These are phyloP conservation scores for Aspidoscelis tigris DNA, from an alignment of 2,113 vertebrate species.

Conservation along the genomic window DNA sequence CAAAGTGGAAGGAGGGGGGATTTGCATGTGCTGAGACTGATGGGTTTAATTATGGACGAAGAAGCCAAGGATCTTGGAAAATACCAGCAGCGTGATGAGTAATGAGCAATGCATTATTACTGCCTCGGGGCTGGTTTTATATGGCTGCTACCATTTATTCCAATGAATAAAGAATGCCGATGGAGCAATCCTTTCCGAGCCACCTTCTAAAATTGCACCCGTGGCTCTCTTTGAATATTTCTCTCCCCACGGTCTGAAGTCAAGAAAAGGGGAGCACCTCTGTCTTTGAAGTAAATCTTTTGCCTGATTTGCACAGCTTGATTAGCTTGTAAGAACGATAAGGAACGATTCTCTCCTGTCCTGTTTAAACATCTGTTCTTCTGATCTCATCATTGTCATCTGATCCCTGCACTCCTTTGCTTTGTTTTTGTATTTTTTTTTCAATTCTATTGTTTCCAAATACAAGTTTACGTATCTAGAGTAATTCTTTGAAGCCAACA, in stretches of 20 bases:
- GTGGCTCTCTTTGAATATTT: background rate
- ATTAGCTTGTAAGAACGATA: conserved; percentile 18
- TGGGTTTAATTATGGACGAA: background rate
- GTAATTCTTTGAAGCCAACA: background rate
- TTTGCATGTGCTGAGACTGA: background rate
- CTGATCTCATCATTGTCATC: conserved; percentile 13
- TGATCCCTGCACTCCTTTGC: background rate
- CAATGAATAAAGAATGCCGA: conserved; percentile 11
- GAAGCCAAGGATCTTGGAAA: background rate
- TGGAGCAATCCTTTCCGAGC: background rate
- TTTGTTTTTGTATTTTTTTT: background rate
- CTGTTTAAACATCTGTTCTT: conserved; percentile 7
- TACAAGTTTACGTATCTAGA: background rate
- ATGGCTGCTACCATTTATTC: background rate
- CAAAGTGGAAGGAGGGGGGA: background rate
- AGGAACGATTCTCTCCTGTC: background rate
- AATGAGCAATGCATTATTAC: background rate
- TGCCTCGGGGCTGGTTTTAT: background rate
- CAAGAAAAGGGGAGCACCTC: background rate
- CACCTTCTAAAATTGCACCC: background rate
- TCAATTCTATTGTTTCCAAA: background rate
- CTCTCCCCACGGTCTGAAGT: background rate
- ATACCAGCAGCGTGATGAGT: background rate
- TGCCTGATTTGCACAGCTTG: conserved; percentile 1
- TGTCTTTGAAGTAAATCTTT: conserved; percentile 21